Conservation (phyloP, 2,113 vertebrate species). For the Marmota flaviventris region DNA sequence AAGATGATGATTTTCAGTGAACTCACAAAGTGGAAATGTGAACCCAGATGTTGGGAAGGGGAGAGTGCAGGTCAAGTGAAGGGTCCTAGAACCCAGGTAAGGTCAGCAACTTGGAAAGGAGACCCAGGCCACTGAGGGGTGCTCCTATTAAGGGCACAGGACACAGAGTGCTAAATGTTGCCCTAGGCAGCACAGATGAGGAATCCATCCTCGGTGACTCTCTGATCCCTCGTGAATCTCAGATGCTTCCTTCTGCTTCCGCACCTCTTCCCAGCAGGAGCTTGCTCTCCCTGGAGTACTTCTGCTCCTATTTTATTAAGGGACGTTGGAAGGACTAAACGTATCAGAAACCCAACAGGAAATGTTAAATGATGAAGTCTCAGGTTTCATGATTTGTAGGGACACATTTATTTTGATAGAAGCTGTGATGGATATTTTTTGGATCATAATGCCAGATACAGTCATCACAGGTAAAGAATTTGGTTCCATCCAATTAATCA, state of each 20-base stretch:
- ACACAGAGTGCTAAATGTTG: rapidly evolving
- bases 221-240: neutral
- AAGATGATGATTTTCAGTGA: neutral
- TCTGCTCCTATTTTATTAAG: neutral
- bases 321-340: neutral
- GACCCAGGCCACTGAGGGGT: too few species aligned
- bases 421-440: too few species aligned
- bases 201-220: rapidly evolving
- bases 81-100: rapidly evolving
- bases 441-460: rapidly evolving
- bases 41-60: neutral
- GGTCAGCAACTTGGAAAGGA: too few species aligned
- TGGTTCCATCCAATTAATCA: neutral
- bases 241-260: neutral
- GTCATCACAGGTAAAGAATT: rapidly evolving
- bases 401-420: neutral
- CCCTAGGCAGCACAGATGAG: neutral
- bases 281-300: neutral
- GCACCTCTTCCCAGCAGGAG: neutral
- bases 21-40: neutral
- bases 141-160: rapidly evolving
- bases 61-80: neutral
- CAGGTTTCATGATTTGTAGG: neutral
- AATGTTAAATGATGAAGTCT: neutral
- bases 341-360: neutral